These are phyloP conservation scores for Erpornis zantholeuca DNA, from an alignment of 2,113 vertebrate genomes.

Conservation along the genomic window DNA sequence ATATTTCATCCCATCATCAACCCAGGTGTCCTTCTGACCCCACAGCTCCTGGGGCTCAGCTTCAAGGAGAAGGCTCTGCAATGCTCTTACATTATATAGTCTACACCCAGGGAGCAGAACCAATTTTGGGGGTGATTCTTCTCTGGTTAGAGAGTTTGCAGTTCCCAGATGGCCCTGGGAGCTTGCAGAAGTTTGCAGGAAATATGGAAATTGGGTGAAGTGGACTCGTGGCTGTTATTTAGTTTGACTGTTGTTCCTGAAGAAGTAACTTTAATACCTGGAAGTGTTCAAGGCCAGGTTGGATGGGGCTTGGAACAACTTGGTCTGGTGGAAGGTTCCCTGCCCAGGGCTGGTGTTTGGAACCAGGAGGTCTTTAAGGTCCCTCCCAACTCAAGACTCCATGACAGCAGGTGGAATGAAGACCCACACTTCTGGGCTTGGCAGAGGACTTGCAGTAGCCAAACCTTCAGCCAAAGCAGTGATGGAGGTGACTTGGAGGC, in stretches of 20 bases:
- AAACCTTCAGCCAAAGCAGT: neutral
- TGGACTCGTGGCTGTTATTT: fast-evolving
- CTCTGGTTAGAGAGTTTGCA: neutral
- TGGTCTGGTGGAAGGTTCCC: neutral
- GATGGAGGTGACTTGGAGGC: neutral
- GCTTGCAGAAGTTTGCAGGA: neutral
- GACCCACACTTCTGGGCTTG: neutral
- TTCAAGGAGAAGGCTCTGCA: neutral
- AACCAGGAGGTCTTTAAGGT: neutral
- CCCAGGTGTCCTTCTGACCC: neutral
- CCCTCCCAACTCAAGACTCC: neutral
- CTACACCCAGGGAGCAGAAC: too few relatives aligned
- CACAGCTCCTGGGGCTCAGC: neutral
- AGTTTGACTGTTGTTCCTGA: neutral
- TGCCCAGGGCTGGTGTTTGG: neutral
- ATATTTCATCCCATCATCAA: neutral
- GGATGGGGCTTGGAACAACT: neutral
- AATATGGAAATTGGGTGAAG: neutral
- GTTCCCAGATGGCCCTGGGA: neutral
- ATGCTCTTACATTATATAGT: neutral
- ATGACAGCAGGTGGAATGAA: fast-evolving
- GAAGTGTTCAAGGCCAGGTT: neutral
- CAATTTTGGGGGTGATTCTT: neutral
- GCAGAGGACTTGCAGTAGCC: neutral
- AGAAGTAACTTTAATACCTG: neutral